Percentiles rank a stretch among this genome's conserved stretches.
Conservation (phyloP, 2,888 invertebrate genomes). For the Erebia epiphron region DNA sequence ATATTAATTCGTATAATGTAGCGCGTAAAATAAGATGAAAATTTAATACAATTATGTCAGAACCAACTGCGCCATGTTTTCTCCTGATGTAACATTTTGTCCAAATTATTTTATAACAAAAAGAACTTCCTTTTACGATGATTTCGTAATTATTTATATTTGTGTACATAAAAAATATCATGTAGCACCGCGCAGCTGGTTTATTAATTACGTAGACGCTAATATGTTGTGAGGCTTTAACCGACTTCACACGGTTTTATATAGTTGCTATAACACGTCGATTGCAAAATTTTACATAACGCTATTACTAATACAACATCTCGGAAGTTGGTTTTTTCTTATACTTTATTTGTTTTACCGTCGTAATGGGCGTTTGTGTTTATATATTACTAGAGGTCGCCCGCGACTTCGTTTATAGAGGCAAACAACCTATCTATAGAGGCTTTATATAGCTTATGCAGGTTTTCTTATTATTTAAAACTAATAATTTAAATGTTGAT, state of each 20-base stretch:
- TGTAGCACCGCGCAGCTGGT: constrained; percentile 17
- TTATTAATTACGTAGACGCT: constrained; percentile 30
- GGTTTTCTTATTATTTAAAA: no score
- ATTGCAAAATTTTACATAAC: constrained; percentile 38
- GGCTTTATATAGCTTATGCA: no score
- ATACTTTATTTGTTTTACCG: constrained; percentile 12
- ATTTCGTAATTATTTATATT: not conserved
- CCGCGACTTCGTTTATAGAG: no score
- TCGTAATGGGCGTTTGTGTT: constrained; percentile 18
- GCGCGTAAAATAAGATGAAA: not conserved
- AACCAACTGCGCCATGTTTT: not conserved
- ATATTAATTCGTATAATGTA: not conserved
- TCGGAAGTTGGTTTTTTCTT: constrained; percentile 34
- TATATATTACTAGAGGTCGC: no score
- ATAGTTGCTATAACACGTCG: constrained; percentile 15
- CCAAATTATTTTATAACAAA: constrained; percentile 7
- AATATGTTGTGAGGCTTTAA: constrained; percentile 28
- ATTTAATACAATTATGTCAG: constrained; percentile 9
- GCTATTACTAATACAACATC: constrained; percentile 29
- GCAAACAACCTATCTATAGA: no score
- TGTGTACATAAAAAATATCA: not conserved
- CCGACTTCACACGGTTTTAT: constrained; percentile 32
- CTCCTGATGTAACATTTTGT: constrained; percentile 13
- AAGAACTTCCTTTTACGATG: not conserved
- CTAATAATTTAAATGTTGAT: no score